Evolutionary conservation across 2,888 invertebrate species (phyloP).

Genomic region (Tachystola acroxantha): DNA sequence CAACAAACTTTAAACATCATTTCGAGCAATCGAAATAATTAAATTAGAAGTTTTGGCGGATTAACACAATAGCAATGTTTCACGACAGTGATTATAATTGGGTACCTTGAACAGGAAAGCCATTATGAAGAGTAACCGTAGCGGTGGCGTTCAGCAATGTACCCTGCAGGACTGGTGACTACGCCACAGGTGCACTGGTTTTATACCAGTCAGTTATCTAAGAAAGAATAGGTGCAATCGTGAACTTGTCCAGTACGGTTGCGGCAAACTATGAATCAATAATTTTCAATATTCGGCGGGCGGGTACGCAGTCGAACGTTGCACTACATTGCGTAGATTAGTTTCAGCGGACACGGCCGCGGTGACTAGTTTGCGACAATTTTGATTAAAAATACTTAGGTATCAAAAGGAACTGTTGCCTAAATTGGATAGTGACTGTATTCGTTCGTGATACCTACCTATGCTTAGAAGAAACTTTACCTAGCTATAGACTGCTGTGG

Average conservation of each 20-base stretch:
- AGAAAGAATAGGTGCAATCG: conserved; percentile 60
- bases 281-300: conserved; percentile 64
- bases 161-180: conserved; percentile 52
- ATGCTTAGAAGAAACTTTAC: too few relatives aligned
- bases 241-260: conserved; percentile 52
- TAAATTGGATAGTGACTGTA: too few relatives aligned
- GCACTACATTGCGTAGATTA: conserved; percentile 44
- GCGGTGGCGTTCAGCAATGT: conserved; percentile 35
- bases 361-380: background rate
- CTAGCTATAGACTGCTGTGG: too few relatives aligned
- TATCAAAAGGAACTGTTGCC: too few relatives aligned
- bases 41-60: too few relatives aligned
- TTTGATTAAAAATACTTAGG: too few relatives aligned
- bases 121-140: conserved; percentile 38
- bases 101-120: conserved; percentile 65
- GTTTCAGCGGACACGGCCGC: conserved; percentile 14
- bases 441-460: too few relatives aligned
- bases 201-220: conserved; percentile 57
- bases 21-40: too few relatives aligned
- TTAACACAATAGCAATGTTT: too few relatives aligned
- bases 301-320: conserved; percentile 49
- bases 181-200: conserved; percentile 47
- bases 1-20: too few relatives aligned
- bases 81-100: too few relatives aligned
- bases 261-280: conserved; percentile 72